Conservation (phyloP, 2,113 vertebrate genomes). For the Heloderma charlesbogerti region DNA sequence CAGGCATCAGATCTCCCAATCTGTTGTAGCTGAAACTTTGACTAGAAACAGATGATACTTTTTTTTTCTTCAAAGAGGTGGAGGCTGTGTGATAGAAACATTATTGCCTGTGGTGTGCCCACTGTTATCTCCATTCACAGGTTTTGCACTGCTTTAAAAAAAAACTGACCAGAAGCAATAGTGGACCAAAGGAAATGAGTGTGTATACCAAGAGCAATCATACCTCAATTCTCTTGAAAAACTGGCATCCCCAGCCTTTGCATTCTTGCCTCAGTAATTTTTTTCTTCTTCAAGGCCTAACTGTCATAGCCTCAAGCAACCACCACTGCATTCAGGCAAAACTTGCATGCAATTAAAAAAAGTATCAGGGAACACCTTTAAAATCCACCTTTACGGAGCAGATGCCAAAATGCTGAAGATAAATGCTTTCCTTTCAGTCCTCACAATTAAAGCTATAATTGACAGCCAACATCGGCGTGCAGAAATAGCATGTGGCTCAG, state of each 20-base stretch:
- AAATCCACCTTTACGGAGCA: neutral
- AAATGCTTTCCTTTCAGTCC: neutral
- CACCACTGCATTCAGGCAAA: neutral
- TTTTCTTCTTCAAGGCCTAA: conserved; percentile 6
- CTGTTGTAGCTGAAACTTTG: neutral
- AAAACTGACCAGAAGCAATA: neutral
- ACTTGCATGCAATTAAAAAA: neutral
- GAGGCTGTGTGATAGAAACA: neutral
- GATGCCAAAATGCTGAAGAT: neutral
- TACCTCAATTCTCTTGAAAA: neutral
- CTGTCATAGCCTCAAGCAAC: neutral
- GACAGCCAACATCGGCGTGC: neutral
- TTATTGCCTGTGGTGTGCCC: neutral
- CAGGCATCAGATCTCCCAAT: neutral
- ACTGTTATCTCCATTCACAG: neutral
- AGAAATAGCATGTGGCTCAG: neutral
- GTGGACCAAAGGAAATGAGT: neutral
- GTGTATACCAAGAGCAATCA: neutral
- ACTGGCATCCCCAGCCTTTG: neutral
- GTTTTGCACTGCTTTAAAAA: neutral
- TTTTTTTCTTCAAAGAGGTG: neutral
- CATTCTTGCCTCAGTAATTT: neutral
- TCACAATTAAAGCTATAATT: neutral
- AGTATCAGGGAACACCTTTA: neutral
- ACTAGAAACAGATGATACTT: neutral